phyloP scores from a whole-genome alignment of 2,888 invertebrate species.

The Acrobasis suavella region DNA sequence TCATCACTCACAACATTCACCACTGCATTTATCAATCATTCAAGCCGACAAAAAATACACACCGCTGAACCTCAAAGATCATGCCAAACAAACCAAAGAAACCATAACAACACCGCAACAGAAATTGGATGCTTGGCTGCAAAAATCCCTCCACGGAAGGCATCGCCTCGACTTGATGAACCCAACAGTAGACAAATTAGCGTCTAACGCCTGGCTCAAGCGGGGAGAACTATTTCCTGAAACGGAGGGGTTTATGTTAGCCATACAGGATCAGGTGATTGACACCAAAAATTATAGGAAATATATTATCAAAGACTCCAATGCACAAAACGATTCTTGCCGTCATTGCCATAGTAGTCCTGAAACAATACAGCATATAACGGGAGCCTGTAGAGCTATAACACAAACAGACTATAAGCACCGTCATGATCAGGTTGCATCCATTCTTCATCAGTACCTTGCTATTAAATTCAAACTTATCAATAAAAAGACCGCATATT shows the following conservation, averaged over 20 bases:
- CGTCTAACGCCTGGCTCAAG: conserved; percentile 25
- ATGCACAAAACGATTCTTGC: not conserved
- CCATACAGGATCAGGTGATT: conserved; percentile 12
- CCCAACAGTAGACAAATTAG: conserved; percentile 15
- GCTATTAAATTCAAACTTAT: not conserved
- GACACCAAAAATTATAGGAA: conserved; percentile 7
- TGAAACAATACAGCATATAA: not conserved
- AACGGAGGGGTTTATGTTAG: conserved; percentile 17
- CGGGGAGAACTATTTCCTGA: conserved; percentile 20
- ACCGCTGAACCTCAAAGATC: not conserved
- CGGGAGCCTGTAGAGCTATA: not conserved
- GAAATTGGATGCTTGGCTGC: conserved; percentile 9
- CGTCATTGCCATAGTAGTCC: conserved; percentile 1
- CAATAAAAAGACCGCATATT: no score
- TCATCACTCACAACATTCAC: not conserved
- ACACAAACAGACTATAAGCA: conserved; percentile 4
- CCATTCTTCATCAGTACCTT: not conserved
- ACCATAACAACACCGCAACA: not conserved
- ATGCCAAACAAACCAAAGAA: not conserved
- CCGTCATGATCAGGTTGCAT: not conserved
- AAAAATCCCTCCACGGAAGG: conserved; percentile 16
- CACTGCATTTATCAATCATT: conserved; percentile 1
- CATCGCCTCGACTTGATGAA: not conserved
- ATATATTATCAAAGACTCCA: not conserved
- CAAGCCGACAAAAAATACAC: conserved; percentile 2